Conservation (phyloP, 2,113 vertebrate genomes). For the Ctenomys sociabilis region DNA sequence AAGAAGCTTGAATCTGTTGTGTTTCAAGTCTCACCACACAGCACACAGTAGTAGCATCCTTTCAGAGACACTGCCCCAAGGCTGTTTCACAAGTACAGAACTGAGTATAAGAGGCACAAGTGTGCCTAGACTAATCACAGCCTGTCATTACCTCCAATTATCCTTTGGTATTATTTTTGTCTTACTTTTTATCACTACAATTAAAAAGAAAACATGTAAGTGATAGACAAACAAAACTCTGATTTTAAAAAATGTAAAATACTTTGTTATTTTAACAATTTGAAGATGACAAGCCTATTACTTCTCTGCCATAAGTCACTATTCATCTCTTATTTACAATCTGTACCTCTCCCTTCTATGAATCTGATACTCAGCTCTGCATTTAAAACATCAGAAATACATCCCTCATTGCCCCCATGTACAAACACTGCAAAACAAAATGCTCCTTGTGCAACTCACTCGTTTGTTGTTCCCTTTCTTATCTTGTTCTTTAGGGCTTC, state of each 20-base stretch:
- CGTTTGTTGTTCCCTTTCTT: neutral
- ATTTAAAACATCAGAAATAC: neutral
- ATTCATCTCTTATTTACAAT: neutral
- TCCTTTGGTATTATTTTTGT: neutral
- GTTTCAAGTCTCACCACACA: neutral
- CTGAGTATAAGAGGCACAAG: neutral
- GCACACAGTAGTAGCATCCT: neutral
- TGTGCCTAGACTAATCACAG: neutral
- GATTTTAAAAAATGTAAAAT: neutral
- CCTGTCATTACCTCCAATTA: neutral
- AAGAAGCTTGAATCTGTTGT: neutral
- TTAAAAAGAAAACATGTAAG: constrained; percentile 48
- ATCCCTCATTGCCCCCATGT: too few species aligned
- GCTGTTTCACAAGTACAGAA: neutral
- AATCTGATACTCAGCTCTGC: neutral
- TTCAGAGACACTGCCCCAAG: neutral
- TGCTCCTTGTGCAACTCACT: neutral
- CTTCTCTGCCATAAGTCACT: neutral
- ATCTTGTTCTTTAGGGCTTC: neutral
- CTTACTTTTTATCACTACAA: neutral
- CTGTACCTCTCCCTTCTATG: neutral
- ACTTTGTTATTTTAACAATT: constrained; percentile 52
- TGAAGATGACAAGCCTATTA: neutral
- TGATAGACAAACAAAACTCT: neutral
- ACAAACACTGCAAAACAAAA: neutral